Evolutionary conservation across 2,888 invertebrate genomes (phyloP).

Genomic region (Synanthedon formicaeformis): DNA sequence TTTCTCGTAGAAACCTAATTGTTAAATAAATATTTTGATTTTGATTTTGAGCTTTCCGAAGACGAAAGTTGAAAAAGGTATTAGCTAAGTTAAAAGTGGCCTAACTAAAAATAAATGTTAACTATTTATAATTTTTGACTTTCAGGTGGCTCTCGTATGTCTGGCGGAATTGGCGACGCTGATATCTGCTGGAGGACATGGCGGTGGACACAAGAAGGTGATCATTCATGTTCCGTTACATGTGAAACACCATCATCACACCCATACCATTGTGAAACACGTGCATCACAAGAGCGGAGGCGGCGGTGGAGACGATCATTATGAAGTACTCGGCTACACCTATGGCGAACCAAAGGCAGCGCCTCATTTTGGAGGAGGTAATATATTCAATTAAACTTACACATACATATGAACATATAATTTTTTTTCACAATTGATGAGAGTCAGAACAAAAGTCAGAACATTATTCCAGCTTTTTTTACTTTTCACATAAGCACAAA

Average conservation of each 20-base stretch:
- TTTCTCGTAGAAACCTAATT: no score
- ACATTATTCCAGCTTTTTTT: no score
- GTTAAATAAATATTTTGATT: no score
- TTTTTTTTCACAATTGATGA: neutral
- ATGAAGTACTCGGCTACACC: conserved; percentile 77
- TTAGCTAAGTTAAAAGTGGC: no score
- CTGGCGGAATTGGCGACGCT: conserved; percentile 41
- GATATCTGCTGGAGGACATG: conserved; percentile 56
- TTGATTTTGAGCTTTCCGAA: no score
- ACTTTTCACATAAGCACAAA: no score
- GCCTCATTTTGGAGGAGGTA: conserved; percentile 57
- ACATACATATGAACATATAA: neutral
- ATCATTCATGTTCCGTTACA: conserved; percentile 84
- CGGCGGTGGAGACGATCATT: conserved; percentile 71
- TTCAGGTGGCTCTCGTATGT: conserved; percentile 49
- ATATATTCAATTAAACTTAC: neutral
- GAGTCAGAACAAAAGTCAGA: no score
- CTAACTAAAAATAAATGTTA: no score
- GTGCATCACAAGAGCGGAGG: conserved; percentile 73
- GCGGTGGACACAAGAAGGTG: conserved; percentile 76
- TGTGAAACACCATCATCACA: conserved; percentile 82
- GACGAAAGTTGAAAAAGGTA: no score
- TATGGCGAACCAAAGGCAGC: conserved; percentile 72
- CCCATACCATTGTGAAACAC: conserved; percentile 82
- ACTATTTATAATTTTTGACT: conserved; percentile 6